These are phyloP conservation scores for Serilophus lunatus DNA, from an alignment of 2,113 vertebrate species.

Conservation along the genomic window DNA sequence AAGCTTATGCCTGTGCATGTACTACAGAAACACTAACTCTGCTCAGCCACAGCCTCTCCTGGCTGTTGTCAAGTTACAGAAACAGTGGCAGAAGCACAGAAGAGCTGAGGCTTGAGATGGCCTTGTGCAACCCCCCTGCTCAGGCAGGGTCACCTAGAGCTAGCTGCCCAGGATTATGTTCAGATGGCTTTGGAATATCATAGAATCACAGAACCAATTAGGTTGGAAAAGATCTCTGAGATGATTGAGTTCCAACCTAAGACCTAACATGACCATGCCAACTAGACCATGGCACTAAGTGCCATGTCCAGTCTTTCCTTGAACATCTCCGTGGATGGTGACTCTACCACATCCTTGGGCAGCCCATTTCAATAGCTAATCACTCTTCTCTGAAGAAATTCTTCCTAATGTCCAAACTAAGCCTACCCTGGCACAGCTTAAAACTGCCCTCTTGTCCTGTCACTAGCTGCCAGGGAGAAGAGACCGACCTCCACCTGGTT, in stretches of 20 bases:
- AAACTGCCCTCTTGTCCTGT: neutral
- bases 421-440: neutral
- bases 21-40: neutral
- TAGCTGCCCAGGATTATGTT: neutral
- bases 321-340: neutral
- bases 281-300: neutral
- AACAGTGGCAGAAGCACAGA: neutral
- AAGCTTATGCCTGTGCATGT: neutral
- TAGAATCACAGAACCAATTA: neutral
- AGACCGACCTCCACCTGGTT: rapidly evolving
- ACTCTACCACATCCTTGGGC: neutral
- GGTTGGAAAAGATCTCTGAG: neutral
- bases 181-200: neutral
- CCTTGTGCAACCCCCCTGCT: neutral
- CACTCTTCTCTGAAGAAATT: neutral
- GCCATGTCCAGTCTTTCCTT: neutral
- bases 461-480: neutral
- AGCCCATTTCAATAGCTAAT: neutral
- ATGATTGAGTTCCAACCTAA: neutral
- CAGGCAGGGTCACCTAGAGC: neutral
- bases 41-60: neutral
- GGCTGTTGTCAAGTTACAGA: neutral
- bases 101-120: neutral
- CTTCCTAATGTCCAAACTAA: neutral
- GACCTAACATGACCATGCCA: neutral